Evolutionary conservation across 2,797 vertebrate species (phyloP).

Genomic region (Premnoplex brunnescens): DNA sequence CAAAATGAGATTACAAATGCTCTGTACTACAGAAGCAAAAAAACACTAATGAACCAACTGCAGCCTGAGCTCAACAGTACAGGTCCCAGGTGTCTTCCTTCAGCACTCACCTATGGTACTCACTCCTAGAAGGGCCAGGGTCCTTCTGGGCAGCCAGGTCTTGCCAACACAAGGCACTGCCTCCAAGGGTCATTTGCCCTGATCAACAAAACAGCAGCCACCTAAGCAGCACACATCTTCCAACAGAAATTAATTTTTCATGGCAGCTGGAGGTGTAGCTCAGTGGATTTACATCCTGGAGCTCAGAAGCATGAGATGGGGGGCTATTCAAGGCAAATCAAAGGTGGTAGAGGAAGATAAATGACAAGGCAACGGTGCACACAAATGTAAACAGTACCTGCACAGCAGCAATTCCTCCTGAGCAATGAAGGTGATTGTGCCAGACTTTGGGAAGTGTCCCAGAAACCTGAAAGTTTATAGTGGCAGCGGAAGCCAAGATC

Average conservation of each 20-base stretch:
- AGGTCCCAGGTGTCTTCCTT: background rate
- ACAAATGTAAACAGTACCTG: background rate
- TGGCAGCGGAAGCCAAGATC: background rate
- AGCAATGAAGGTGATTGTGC: background rate
- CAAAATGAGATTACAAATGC: background rate
- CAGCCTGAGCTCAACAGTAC: background rate
- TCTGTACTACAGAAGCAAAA: background rate
- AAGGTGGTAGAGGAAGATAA: background rate
- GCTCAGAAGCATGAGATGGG: background rate
- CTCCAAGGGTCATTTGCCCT: background rate
- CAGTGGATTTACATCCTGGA: background rate
- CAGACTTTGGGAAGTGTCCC: background rate
- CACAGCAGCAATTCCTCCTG: background rate
- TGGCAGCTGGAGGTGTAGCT: background rate
- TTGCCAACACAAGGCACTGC: background rate
- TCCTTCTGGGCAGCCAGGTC: background rate
- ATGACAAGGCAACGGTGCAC: background rate
- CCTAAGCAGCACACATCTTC: background rate
- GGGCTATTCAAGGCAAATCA: background rate
- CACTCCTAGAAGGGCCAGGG: background rate
- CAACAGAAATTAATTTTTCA: background rate
- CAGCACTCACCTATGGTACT: background rate
- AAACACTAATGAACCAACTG: background rate
- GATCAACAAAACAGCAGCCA: background rate
- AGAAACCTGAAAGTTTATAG: slow-evolving; percentile 12